Evolutionary conservation across 2,113 vertebrate species (phyloP).

Genomic region (Alosa alosa): DNA sequence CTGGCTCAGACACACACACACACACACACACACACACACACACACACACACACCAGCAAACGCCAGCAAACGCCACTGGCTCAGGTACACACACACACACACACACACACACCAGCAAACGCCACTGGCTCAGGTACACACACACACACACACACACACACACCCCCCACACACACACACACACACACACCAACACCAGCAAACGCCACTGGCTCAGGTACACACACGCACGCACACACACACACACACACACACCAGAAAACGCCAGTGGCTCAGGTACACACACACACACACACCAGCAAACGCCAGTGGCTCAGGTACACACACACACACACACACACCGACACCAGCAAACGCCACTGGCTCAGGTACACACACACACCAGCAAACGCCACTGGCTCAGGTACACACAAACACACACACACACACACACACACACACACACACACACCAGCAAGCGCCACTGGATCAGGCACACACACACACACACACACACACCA

Average conservation of each 20-base stretch:
- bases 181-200: conserved; percentile 77
- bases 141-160: not conserved
- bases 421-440: too few relatives aligned
- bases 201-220: conserved; percentile 96
- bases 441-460: too few relatives aligned
- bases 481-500: too few relatives aligned
- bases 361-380: too few relatives aligned
- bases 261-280: conserved; percentile 90
- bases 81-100: not conserved
- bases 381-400: too few relatives aligned
- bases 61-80: too few relatives aligned
- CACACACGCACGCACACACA: not conserved
- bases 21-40: not conserved
- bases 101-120: not conserved
- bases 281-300: conserved; percentile 60
- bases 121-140: not conserved
- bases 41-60: not conserved
- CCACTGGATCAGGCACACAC: too few relatives aligned
- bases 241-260: conserved; percentile 93
- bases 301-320: conserved; percentile 94
- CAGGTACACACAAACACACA: too few relatives aligned
- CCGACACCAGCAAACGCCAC: too few relatives aligned
- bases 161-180: conserved; percentile 38
- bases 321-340: too few relatives aligned
- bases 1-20: conserved; percentile 77